These are phyloP conservation scores for Climacteris rufus DNA, from an alignment of 2,113 vertebrate species.

Conservation along the genomic window DNA sequence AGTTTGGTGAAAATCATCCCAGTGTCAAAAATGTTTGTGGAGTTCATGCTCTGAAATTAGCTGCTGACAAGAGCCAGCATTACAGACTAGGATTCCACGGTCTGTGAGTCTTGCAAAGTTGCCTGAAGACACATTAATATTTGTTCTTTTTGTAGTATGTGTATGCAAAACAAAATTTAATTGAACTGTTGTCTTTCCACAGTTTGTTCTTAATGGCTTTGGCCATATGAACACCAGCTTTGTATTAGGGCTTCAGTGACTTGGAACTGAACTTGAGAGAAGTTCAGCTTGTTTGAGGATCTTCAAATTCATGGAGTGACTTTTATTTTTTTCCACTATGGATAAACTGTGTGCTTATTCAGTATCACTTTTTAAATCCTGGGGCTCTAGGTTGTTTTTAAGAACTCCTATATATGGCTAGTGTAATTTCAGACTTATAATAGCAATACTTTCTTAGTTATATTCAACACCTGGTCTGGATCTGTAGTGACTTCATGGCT, in stretches of 20 bases:
- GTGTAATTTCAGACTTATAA: neutral
- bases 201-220: neutral
- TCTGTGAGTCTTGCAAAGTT: neutral
- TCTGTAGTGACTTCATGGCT: neutral
- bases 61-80: neutral
- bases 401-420: fast-evolving
- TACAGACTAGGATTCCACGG: neutral
- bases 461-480: neutral
- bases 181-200: neutral
- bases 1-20: neutral
- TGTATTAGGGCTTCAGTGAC: neutral
- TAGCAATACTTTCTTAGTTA: neutral
- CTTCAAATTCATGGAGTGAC: neutral
- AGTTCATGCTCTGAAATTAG: neutral
- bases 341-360: neutral
- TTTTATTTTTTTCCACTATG: neutral
- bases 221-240: neutral
- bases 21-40: neutral
- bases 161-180: neutral
- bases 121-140: neutral
- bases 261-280: neutral
- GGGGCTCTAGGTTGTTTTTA: neutral
- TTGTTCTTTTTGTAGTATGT: neutral
- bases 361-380: neutral
- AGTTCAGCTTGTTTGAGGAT: neutral